phyloP scores from a whole-genome alignment of 1,140 invertebrate genomes.

The Conus ventricosus region DNA sequence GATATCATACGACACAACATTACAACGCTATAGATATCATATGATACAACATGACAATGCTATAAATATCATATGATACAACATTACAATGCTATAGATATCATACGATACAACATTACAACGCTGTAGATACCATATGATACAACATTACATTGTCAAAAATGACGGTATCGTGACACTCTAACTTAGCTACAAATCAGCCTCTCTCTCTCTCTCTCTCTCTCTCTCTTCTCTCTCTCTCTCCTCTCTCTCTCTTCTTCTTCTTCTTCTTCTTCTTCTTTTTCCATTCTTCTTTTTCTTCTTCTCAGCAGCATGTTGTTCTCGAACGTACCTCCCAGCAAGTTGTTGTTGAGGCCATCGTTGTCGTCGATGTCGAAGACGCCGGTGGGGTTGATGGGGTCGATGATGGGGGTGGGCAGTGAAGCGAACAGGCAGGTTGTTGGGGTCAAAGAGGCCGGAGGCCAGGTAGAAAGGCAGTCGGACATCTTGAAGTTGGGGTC shows the following conservation, averaged over 20 bases:
- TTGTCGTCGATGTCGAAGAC: not conserved
- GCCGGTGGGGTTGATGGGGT: conserved; percentile 11
- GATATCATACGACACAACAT: no score
- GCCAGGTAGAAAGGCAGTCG: conserved; percentile 22
- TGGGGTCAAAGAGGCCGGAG: conserved; percentile 11
- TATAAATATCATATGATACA: no score
- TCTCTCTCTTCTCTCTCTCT: not conserved
- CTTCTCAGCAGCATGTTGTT: no score
- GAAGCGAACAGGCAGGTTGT: not conserved
- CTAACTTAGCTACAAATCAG: no score
- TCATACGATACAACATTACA: no score
- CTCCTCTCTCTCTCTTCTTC: not conserved
- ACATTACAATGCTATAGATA: no score
- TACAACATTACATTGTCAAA: no score
- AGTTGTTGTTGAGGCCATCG: not conserved
- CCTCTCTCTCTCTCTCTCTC: not conserved
- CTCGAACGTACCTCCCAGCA: no score
- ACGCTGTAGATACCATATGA: no score
- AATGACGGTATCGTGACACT: no score
- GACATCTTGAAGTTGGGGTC: conserved; percentile 5
- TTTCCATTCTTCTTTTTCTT: not conserved
- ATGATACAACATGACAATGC: no score
- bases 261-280: not conserved
- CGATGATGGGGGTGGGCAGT: not conserved
- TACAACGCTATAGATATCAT: no score